Base-by-base conservation (phyloP, 2,797 vertebrate species). In the Melanotaenia parkinsoni region DNA sequence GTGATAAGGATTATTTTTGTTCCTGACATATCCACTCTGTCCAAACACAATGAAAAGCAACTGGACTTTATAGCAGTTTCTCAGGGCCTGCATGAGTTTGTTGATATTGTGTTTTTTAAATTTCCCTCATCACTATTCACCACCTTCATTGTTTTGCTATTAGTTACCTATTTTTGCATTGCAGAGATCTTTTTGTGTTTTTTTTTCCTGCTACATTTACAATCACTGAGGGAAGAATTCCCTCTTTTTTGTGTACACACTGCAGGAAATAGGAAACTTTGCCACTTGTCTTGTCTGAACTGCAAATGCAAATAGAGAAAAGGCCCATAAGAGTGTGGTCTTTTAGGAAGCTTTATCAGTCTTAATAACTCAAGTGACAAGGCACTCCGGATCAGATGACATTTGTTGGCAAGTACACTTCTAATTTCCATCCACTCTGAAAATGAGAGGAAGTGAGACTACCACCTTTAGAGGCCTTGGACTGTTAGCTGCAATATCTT, bases 1-100 rank as follows among this genome's bases (percentile, higher is more conserved):
- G 8, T 70, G 72, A 89, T 80, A 73, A 83, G 65, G 12, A 18
- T 24, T 63, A 37, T 67, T 80, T 84, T 68, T 67, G 64, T 77
- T 84, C 76, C 74, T 67, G 64, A 50, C 45, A 60, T 33, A 33
- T 64, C 26, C 53, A 26, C 26, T 71, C 30, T 30, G 28, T 62
- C 37, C 64, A 54, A 59, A 78, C 43, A 57, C n/a, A 18, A n/a
- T 62, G 32, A 3, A 22, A 12, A 10, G 47, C 51, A 24, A 3
- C 45, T 35, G 3, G 53, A 16, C 43, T 74, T 45, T 20, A 50
- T 43, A 69, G 57, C 3, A 45, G 4, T 2, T 13, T 28, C 10
- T 63, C 30, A 20, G 67, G 13, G 58, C 40, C 58, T 37, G 45
- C 4, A 13, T 5, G 35, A 11, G 3, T 57, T 22, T 62, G 26